Conservation (phyloP, 2,888 invertebrate genomes). For the Uloborus plumipes region DNA sequence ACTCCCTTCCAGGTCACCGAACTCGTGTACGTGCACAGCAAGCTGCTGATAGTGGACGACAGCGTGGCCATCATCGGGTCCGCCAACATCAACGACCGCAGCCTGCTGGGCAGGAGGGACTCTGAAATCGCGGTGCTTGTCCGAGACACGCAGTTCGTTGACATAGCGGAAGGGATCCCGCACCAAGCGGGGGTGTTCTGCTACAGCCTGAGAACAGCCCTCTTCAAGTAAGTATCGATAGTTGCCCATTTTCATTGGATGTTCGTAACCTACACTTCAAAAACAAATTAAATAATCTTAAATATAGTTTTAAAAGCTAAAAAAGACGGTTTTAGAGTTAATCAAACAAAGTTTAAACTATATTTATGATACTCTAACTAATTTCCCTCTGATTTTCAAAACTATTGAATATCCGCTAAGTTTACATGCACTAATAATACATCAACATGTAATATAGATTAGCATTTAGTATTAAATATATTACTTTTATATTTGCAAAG, state of each 20-base stretch:
- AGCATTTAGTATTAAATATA: too few relatives aligned
- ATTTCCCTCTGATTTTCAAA: too few relatives aligned
- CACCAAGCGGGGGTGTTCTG: slow-evolving; percentile 89
- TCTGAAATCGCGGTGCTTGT: slow-evolving; percentile 93
- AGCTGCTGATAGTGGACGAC: slow-evolving; percentile 95
- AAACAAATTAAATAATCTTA: too few relatives aligned
- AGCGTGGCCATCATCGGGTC: slow-evolving; percentile 92
- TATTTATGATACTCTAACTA: too few relatives aligned
- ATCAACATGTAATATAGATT: too few relatives aligned
- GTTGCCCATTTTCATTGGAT: not conserved
- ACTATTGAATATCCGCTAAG: too few relatives aligned
- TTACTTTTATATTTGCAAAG: too few relatives aligned
- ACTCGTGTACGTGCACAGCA: slow-evolving; percentile 96
- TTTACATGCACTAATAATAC: too few relatives aligned
- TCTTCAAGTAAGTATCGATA: slow-evolving; percentile 75
- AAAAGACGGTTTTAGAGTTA: too few relatives aligned
- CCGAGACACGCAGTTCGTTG: slow-evolving; percentile 78
- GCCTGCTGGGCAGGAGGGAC: slow-evolving; percentile 92
- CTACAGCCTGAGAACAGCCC: slow-evolving; percentile 83
- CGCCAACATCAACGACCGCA: slow-evolving; percentile 97
- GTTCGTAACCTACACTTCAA: too few relatives aligned
- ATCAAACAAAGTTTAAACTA: too few relatives aligned
- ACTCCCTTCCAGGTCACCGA: slow-evolving; percentile 80
- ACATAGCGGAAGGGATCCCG: slow-evolving; percentile 83
- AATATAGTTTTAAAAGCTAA: too few relatives aligned